Percentiles rank a stretch among this genome's conserved stretches.
Conservation (phyloP, 2,888 invertebrate species). For the Ochropacha duplaris region DNA sequence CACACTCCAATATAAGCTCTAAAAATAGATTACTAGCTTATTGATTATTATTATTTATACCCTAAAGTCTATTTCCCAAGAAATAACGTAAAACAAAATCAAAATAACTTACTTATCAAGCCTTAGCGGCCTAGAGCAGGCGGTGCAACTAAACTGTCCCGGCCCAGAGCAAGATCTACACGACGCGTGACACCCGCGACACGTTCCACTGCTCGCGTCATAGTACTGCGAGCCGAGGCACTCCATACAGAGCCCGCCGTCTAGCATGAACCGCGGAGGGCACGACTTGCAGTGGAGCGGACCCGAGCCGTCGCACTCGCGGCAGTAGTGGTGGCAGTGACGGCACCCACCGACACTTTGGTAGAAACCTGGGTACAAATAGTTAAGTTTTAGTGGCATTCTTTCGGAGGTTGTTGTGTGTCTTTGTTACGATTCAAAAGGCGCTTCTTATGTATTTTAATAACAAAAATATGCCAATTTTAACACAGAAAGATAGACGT, state of each 20-base stretch:
- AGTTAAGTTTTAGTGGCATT: no score
- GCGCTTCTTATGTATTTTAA: no score
- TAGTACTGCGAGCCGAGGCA: conserved; percentile 89
- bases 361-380: conserved; percentile 84
- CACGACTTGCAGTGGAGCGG: conserved; percentile 89
- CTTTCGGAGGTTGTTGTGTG: no score
- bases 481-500: no score
- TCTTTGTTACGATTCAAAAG: no score
- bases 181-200: conserved; percentile 85
- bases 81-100: no score
- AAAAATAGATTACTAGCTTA: no score
- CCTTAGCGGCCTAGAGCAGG: conserved; percentile 85
- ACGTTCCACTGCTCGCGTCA: conserved; percentile 86
- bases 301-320: conserved; percentile 91
- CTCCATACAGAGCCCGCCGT: conserved; percentile 89
- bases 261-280: conserved; percentile 87
- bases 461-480: no score
- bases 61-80: no score
- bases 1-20: no score
- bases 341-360: conserved; percentile 92
- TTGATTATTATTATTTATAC: no score
- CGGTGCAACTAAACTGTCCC: conserved; percentile 86
- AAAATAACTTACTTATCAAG: conserved; percentile 77
- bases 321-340: conserved; percentile 94
- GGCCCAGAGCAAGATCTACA: conserved; percentile 87